Evolutionary conservation across 2,797 vertebrate genomes (phyloP).

Genomic region (Octomys mimax): DNA sequence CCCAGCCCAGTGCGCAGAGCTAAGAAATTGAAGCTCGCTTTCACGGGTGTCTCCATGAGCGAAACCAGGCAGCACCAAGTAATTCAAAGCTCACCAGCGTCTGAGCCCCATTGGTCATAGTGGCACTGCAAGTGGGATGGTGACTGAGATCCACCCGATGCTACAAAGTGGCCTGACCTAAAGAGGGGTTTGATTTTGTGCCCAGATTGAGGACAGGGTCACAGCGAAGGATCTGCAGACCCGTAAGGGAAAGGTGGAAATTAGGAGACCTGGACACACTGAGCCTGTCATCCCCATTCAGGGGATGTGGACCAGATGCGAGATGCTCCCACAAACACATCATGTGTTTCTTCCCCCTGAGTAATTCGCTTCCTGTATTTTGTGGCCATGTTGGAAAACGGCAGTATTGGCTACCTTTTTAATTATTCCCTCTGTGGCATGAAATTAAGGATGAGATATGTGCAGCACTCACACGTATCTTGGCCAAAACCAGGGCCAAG

Average conservation of each 20-base stretch:
- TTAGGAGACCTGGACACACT: background rate
- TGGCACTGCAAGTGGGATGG: too few relatives aligned
- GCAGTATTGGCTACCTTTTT: background rate
- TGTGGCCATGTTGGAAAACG: background rate
- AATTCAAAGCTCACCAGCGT: background rate
- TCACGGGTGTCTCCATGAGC: background rate
- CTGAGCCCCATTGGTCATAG: background rate
- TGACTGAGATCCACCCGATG: background rate
- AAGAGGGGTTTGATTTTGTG: background rate
- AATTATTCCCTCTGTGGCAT: too few relatives aligned
- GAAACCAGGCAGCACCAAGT: background rate
- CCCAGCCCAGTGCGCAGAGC: background rate
- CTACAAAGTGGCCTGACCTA: background rate
- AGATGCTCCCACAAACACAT: background rate
- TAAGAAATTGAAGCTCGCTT: background rate
- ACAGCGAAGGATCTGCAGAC: background rate
- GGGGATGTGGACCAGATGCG: background rate
- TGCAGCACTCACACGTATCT: background rate
- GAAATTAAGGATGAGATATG: too few relatives aligned
- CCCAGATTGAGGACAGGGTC: background rate
- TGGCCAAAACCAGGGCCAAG: background rate
- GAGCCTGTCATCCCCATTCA: background rate
- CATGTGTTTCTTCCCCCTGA: background rate
- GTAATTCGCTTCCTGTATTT: background rate
- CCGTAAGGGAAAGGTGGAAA: background rate